Evolutionary conservation across 2,113 vertebrate genomes (phyloP).

Genomic region (Bos taurus): ARS-UCD2.0 NC_037328.1:39945501-39946000

Average conservation of each 20-base stretch:
- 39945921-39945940: not conserved
- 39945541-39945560: too few species aligned
- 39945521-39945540: too few species aligned
- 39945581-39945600: too few species aligned
- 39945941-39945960: not conserved
- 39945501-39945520: too few species aligned
- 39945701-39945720: too few species aligned
- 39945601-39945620: too few species aligned
- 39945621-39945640: too few species aligned
- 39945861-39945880: not conserved
- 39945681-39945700: too few species aligned
- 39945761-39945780: not conserved
- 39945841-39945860: not conserved
- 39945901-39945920: not conserved
- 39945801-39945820: not conserved
- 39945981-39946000: not conserved
- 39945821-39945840: not conserved
- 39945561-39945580: too few species aligned
- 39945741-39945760: not conserved
- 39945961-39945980: not conserved
- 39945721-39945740: too few species aligned
- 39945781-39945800: not conserved
- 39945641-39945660: too few species aligned
- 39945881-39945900: not conserved
- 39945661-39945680: too few species aligned